phyloP scores from a whole-genome alignment of 2,888 invertebrate species.

The Dermolepida albohirtum region DNA sequence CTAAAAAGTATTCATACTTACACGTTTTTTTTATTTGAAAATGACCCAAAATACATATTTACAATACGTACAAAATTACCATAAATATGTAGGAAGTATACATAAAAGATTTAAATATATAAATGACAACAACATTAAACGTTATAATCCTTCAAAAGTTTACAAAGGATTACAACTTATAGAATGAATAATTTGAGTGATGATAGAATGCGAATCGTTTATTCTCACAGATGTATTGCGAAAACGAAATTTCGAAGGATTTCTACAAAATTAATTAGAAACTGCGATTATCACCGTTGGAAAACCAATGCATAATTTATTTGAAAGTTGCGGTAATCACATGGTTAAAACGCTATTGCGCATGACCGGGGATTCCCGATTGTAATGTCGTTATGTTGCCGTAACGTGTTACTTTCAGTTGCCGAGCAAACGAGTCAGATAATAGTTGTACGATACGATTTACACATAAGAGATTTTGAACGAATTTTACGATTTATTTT shows the following conservation, averaged over 20 bases:
- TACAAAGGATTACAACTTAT: no score
- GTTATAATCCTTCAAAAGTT: no score
- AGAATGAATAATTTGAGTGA: no score
- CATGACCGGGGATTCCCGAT: slow-evolving; percentile 61
- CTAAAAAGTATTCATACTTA: no score
- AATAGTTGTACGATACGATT: slow-evolving; percentile 36
- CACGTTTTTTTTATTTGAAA: no score
- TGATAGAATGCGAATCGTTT: background rate
- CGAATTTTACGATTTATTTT: slow-evolving; percentile 43
- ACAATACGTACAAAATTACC: no score
- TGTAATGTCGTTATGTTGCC: slow-evolving; percentile 47
- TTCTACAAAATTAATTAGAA: slow-evolving; percentile 7
- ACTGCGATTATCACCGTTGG: slow-evolving; percentile 15
- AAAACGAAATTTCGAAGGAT: slow-evolving; percentile 1
- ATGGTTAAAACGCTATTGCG: slow-evolving; percentile 50
- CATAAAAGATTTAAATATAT: no score
- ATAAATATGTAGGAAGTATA: no score
- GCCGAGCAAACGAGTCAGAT: slow-evolving; percentile 48
- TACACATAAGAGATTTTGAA: background rate
- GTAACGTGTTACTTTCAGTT: slow-evolving; percentile 50
- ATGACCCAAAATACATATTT: no score
- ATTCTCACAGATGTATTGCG: background rate
- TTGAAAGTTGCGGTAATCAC: slow-evolving; percentile 40
- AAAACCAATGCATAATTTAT: slow-evolving; percentile 35
- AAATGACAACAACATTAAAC: no score